A percentile compares a stretch with the other conserved stretches of the same genome.
These are phyloP conservation scores for Xenotilapia caudafasciata DNA, from an alignment of 2,113 vertebrate genomes.

Conservation along the genomic window DNA sequence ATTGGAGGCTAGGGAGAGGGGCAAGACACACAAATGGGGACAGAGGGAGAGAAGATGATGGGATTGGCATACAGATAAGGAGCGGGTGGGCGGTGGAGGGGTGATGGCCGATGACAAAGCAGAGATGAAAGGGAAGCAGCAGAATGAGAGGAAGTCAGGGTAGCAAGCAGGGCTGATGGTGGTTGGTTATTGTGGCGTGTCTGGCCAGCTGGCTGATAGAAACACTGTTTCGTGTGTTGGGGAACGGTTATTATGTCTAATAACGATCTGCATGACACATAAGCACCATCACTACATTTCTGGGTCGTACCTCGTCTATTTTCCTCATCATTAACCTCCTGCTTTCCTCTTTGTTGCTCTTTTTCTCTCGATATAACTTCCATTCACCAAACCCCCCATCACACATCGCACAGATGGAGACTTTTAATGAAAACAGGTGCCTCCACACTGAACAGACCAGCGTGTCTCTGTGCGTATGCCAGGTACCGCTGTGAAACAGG, in stretches of 20 bases:
- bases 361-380: not conserved
- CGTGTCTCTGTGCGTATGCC: not conserved
- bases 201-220: slow-evolving; percentile 18
- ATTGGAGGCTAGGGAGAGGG: not conserved
- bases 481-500: not conserved
- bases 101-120: not conserved
- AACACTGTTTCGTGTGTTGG: not conserved
- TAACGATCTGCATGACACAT: not conserved
- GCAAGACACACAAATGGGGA: not conserved
- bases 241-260: slow-evolving; percentile 10
- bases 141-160: not conserved
- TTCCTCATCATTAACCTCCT: not conserved
- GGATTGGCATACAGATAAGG: slow-evolving; percentile 30
- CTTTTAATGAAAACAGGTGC: not conserved
- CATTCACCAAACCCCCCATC: not conserved
- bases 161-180: not conserved
- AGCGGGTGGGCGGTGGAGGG: not conserved
- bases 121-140: slow-evolving; percentile 1
- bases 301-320: not conserved
- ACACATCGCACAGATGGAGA: slow-evolving; percentile 9
- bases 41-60: slow-evolving; percentile 2
- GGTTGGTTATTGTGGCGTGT: not conserved
- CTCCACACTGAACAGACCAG: not conserved
- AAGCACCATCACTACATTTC: not conserved
- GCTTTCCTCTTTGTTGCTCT: not conserved